Base-by-base conservation (phyloP, 2,797 vertebrate genomes). In the Sebastes miniatus region DNA sequence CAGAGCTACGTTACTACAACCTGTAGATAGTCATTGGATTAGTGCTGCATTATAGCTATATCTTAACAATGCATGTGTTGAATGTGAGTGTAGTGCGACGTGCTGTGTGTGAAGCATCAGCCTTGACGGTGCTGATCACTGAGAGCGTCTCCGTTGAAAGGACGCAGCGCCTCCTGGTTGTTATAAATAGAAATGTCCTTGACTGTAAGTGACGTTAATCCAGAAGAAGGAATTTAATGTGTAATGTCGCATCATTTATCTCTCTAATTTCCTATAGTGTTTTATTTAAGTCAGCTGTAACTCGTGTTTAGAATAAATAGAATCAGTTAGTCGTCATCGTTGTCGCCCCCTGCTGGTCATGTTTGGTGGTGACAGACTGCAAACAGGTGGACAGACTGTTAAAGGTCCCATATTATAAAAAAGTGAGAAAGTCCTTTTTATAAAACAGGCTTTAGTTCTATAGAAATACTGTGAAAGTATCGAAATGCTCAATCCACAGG, bases 191-290 rank as follows among this genome's bases (percentile, higher is more conserved):
- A 61, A 34, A 27, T 31, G 20, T 32, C 27, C 32, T 47, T 34
- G 24, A 8, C 18, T 18, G 11, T 29, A 10, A 22, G 31, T 1
- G 9, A 34, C 2, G 29, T 39, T 8, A 5, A 63, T 31, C 16
- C 1, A n/a, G 1, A 3, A 54, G 0, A 34, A 10, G 0, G 0
- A 0, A 27, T 34, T 70, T 34, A 13, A 8, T 14, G 13, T 39
- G 9, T 6, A 8, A 5, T 43, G 3, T 2, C 1, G 0, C 18
- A 6, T 29, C 1, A 1, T 16, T 34, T 39, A 8, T 9, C 36
- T 14, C 12, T 39, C 36, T 39, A 39, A 39, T 39, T 39, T 1
- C 36, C 13, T 14, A 6, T 6, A 39, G 36, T 14, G 13, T 39
- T 39, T 39, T 39, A 14, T 39, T 62, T 8, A 32, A 8, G 22